Conservation (phyloP, 2,888 invertebrate genomes). For the Metopia argyrocephala region DNA sequence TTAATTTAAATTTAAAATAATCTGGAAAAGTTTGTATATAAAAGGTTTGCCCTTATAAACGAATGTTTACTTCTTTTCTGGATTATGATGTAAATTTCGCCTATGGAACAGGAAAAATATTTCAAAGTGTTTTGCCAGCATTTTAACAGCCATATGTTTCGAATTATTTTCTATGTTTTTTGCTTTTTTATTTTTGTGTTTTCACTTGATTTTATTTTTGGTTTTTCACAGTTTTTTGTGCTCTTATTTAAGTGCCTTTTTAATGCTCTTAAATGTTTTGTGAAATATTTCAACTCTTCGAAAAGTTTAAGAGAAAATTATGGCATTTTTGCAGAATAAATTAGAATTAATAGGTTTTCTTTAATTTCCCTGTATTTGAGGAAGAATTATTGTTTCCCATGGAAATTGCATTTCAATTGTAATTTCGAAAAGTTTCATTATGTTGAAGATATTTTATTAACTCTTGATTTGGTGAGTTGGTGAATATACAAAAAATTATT, state of each 20-base stretch:
- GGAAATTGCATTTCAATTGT: background rate
- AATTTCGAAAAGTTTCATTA: background rate
- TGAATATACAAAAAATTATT: background rate
- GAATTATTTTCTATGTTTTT: slow-evolving; percentile 21
- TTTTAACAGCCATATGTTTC: slow-evolving; percentile 46
- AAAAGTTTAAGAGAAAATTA: background rate
- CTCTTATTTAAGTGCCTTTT: background rate
- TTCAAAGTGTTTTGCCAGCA: background rate
- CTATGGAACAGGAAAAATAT: background rate
- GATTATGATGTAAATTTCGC: slow-evolving; percentile 28
- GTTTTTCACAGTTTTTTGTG: background rate
- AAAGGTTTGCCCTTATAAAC: background rate
- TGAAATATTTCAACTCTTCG: background rate
- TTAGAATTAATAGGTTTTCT: background rate
- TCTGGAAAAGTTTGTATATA: background rate
- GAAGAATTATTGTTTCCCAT: background rate
- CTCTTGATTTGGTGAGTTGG: background rate
- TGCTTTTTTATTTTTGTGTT: background rate
- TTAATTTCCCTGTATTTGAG: background rate
- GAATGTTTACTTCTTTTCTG: background rate
- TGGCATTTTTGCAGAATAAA: slow-evolving; percentile 1
- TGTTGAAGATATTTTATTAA: no score
- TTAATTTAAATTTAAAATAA: background rate
- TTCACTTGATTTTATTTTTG: background rate
- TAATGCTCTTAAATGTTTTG: background rate